Conservation (phyloP, 1,140 invertebrate genomes). For the Drosophila arawakana region DNA sequence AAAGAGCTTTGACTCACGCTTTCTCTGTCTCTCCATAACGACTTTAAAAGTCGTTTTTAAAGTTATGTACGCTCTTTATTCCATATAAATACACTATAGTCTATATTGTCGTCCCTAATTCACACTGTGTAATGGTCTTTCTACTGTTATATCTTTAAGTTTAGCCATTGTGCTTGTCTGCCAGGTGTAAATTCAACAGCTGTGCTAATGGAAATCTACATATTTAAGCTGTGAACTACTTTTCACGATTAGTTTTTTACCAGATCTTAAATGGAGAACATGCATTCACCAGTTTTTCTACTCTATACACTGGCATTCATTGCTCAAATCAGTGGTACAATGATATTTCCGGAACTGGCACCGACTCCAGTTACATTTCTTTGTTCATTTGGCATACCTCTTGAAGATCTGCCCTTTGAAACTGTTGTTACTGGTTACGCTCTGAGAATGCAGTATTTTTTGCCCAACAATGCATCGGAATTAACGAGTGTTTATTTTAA, state of each 20-base stretch:
- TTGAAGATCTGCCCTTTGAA: constrained; percentile 68
- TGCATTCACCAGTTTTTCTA: constrained; percentile 9
- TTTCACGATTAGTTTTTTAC: constrained; percentile 35
- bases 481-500: constrained; percentile 56
- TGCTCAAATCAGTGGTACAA: constrained; percentile 41
- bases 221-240: not conserved
- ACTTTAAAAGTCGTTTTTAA: too few species aligned
- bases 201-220: constrained; percentile 10
- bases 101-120: not conserved
- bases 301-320: not conserved
- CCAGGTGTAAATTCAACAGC: constrained; percentile 10
- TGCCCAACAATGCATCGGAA: constrained; percentile 69
- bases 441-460: constrained; percentile 75
- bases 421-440: constrained; percentile 79
- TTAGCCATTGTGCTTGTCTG: not conserved
- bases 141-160: constrained; percentile 2
- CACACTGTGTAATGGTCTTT: constrained; percentile 4
- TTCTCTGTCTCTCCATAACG: too few species aligned
- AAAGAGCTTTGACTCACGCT: too few species aligned
- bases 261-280: constrained; percentile 21
- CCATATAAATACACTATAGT: too few species aligned
- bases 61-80: too few species aligned
- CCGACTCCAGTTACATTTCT: constrained; percentile 77
- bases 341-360: constrained; percentile 70
- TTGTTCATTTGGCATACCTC: constrained; percentile 76